Evolutionary conservation across 1,140 invertebrate species (phyloP), one percentile per base, ranked within the genome.

Genomic region (Macrosteles quadrilineatus): DNA sequence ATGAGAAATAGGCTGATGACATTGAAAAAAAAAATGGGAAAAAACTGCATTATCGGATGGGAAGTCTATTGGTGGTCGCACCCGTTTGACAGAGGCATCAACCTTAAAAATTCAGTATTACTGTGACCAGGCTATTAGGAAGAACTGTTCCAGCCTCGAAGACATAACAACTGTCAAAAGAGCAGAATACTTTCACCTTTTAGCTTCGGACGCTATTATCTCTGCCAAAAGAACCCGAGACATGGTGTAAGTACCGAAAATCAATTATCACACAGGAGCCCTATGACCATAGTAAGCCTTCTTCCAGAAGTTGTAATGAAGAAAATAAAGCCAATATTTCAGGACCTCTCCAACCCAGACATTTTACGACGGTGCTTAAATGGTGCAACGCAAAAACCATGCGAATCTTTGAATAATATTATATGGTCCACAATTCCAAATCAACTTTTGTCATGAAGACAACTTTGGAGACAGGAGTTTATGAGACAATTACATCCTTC

Each of bases 171-270:
- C 29, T 43, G 67, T 57, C 27, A 36, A 36, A 14, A 45, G 74
- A n/a, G n/a, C n/a, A n/a, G n/a, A n/a, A n/a, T n/a, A n/a, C n/a
- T n/a, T n/a, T n/a, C n/a, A n/a, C n/a, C n/a, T n/a, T n/a, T n/a
- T n/a, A n/a, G n/a, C n/a, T n/a, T n/a, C n/a, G n/a, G n/a, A n/a
- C n/a, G n/a, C n/a, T n/a, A n/a, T n/a, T 6, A 9, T 14, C 68
- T 75, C 78, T 77, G 57, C 75, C 76, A n/a, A 45, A 53, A 40
- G 77, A 74, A n/a, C 69, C 47, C 65, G 75, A 77, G 32, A 74
- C 68, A 2, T 80, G 76, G 76, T 78, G 78, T 64, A 70, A 71
- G 45, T 80, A 74, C 74, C 72, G 73, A 40, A 73, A 73, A 73
- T 75, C 74, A 59, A 40, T 30, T n/a, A 71, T 69, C 29, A 71